Evolutionary conservation across 2,113 vertebrate genomes (phyloP).

Genomic region (Peromyscus californicus): DNA sequence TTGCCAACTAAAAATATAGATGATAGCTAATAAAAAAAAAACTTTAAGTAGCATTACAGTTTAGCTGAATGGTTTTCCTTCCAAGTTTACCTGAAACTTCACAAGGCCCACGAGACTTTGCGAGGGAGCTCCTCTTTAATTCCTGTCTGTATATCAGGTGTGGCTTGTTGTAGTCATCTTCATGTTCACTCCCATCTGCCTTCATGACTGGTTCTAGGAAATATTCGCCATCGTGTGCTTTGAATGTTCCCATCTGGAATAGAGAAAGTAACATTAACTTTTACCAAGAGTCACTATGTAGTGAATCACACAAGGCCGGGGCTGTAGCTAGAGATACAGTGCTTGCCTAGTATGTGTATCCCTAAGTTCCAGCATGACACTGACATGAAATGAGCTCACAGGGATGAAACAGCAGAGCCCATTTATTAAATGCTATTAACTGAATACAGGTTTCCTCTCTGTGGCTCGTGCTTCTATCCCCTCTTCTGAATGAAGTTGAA

Average conservation of each 20-base stretch:
- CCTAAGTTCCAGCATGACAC: not conserved
- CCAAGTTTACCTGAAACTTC: conserved; percentile 92
- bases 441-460: not conserved
- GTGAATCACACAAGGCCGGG: conserved; percentile 27
- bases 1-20: not conserved
- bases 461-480: not conserved
- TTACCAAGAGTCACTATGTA: not conserved
- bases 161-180: conserved; percentile 95
- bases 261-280: conserved; percentile 40
- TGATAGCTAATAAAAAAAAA: not conserved
- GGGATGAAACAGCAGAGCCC: not conserved
- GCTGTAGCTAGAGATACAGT: not conserved
- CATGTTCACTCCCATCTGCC: conserved; percentile 90
- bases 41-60: not conserved
- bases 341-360: not conserved
- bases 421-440: not conserved
- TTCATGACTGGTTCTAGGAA: conserved; percentile 96
- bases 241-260: conserved; percentile 87
- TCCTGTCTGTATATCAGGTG: conserved; percentile 96
- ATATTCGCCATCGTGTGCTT: conserved; percentile 94
- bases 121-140: conserved; percentile 82
- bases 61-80: conserved; percentile 23
- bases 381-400: not conserved
- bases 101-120: conserved; percentile 87
- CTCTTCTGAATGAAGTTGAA: not conserved